phyloP scores from a whole-genome alignment of 2,888 invertebrate genomes.

The Drosophila paramelanica region DNA sequence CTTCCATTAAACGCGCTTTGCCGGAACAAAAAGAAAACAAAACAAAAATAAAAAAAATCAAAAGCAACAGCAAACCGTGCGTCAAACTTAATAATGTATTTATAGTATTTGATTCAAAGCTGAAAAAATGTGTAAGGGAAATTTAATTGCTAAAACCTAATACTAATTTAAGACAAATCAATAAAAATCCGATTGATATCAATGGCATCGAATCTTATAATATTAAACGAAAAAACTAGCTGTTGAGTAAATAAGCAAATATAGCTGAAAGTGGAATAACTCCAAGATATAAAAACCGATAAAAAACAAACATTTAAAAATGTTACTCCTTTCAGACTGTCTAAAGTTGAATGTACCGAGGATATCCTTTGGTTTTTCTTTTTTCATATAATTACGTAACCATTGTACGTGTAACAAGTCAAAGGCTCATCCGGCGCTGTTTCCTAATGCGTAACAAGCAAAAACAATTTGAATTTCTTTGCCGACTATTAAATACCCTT shows the following conservation, averaged over 20 bases:
- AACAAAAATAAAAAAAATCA: slow-evolving; percentile 28
- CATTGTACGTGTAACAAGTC: background rate
- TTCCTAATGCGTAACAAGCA: slow-evolving; percentile 5
- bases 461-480: no score
- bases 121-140: slow-evolving; percentile 13
- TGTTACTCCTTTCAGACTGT: background rate
- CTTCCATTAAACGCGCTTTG: slow-evolving; percentile 73
- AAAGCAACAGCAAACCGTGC: slow-evolving; percentile 33
- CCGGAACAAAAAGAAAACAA: slow-evolving; percentile 58
- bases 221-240: no score
- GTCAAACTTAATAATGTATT: slow-evolving; percentile 19
- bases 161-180: background rate
- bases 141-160: slow-evolving; percentile 3
- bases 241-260: background rate
- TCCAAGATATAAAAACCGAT: background rate
- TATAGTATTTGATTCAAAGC: slow-evolving; percentile 35
- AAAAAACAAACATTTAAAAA: no score
- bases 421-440: slow-evolving; percentile 10
- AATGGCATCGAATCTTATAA: background rate
- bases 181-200: background rate
- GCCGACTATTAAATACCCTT: slow-evolving; percentile 3
- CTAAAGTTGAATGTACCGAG: slow-evolving; percentile 20
- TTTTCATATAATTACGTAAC: slow-evolving; percentile 24
- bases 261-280: background rate
- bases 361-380: slow-evolving; percentile 25